Base-by-base conservation (phyloP, 1,140 invertebrate genomes). In the Hylaeus anthracinus region DNA sequence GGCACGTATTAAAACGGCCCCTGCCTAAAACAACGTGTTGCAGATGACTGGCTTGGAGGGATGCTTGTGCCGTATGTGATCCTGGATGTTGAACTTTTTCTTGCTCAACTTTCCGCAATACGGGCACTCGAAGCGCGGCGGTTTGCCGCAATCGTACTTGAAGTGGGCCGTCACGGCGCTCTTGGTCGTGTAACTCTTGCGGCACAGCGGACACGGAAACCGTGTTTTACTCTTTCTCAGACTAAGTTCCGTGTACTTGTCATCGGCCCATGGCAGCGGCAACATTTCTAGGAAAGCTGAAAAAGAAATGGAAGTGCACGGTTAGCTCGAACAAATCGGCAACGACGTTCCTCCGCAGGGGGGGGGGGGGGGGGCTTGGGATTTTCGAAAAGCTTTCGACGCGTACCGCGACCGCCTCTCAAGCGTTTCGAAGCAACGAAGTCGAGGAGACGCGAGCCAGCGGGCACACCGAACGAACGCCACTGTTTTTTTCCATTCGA, bases 181-280 rank as follows among this genome's bases (percentile, higher is more conserved):
- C 83, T 95, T 95, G 39, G 94, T 94, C 48, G 94, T 94, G 88
- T 96, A 95, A 69, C 92, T 93, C 81, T 95, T 95, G 53, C 93
- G 93, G 76, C 95, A 95, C 9, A 91, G 92, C 74, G 92, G 94
- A 90, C 94, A 95, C 39, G 92, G 92, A 84, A 91, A 94, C 53
- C 92, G 90, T 37, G 66, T 70, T 82, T 82, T 90, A 41, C 63
- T 83, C 65, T 82, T 91, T 81, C 73, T 87, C 67, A 12, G n/a
- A 43, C 73, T 87, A 81, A 82, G 85, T 10, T 85, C 79, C 81
- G 39, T 0, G 64, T 72, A 87, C 56, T 88, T 88, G 4, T 88
- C 90, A 51, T 90, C 87, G 53, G 87, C 51, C 89, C 90, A 90
- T 1, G 87, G 83, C 43, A 87, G 15, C 74, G 84, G 72, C 58